Conservation (phyloP, 2,888 invertebrate genomes). For the Leptinotarsa peninsularis region DNA sequence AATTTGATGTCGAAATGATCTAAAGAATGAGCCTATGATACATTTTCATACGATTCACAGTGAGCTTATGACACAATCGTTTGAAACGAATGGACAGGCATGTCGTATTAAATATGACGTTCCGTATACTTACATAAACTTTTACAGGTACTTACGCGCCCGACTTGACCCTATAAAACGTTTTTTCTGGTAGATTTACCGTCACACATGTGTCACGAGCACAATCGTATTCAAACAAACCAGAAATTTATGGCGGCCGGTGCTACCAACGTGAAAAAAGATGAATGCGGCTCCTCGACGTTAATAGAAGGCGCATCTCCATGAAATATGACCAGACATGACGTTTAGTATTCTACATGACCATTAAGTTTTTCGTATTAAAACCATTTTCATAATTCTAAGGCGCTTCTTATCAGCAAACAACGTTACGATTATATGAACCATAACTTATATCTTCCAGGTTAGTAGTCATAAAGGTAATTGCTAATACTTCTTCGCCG, state of each 20-base stretch:
- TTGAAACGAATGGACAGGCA: not conserved
- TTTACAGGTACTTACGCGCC: not conserved
- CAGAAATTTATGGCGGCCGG: slow-evolving; percentile 28
- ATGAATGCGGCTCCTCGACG: slow-evolving; percentile 29
- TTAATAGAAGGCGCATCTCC: slow-evolving; percentile 36
- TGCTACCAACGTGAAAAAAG: slow-evolving; percentile 27
- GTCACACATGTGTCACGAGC: not conserved
- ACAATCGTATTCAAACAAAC: slow-evolving; percentile 25
- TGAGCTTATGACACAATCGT: not conserved
- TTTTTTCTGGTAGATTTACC: slow-evolving; percentile 8
- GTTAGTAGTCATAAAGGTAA: slow-evolving; percentile 29
- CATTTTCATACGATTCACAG: too few species aligned
- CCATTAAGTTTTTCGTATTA: slow-evolving; percentile 44
- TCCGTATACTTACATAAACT: not conserved
- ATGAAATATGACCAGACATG: slow-evolving; percentile 39
- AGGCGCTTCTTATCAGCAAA: slow-evolving; percentile 43
- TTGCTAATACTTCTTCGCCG: slow-evolving; percentile 10
- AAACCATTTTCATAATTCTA: slow-evolving; percentile 43
- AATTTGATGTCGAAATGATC: too few species aligned
- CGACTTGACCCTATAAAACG: not conserved
- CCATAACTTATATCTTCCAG: slow-evolving; percentile 36
- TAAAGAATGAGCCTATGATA: too few species aligned
- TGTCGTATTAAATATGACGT: not conserved
- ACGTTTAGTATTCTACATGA: slow-evolving; percentile 33
- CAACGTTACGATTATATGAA: slow-evolving; percentile 37